Conservation (phyloP, 2,888 invertebrate genomes). For the Troglohyphantes excavatus region DNA sequence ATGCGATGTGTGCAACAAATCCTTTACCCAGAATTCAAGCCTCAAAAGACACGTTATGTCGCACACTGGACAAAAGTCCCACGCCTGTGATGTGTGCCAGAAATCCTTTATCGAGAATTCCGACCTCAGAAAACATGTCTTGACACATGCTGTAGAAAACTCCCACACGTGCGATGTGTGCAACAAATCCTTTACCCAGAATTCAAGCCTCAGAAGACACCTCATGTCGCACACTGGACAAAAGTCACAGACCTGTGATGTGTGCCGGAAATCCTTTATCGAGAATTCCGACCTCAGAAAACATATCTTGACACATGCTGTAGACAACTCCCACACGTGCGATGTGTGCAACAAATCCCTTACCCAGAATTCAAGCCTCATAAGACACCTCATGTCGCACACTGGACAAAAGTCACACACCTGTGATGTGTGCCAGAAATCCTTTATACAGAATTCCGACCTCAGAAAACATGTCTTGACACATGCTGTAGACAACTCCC, state of each 20-base stretch:
- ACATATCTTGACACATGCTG: no score
- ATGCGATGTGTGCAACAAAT: not conserved
- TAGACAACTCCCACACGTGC: not conserved
- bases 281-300: no score
- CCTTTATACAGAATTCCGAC: no score
- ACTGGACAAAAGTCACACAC: not conserved
- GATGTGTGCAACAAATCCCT: not conserved
- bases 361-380: not conserved
- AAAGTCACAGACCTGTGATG: no score
- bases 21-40: not conserved
- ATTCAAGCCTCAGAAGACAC: no score
- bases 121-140: conserved; percentile 94
- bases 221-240: no score
- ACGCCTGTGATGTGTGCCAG: conserved; percentile 90
- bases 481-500: no score
- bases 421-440: not conserved
- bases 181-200: conserved; percentile 81
- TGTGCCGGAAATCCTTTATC: no score
- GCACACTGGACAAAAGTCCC: conserved; percentile 96
- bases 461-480: no score
- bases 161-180: not conserved
- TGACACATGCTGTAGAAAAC: conserved; percentile 88
- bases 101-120: conserved; percentile 95
- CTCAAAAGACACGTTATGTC: conserved; percentile 91
- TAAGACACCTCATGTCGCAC: not conserved